Evolutionary conservation across 2,113 vertebrate genomes (phyloP), one percentile per base, ranked within the genome.

Genomic region (Chauna torquata): DNA sequence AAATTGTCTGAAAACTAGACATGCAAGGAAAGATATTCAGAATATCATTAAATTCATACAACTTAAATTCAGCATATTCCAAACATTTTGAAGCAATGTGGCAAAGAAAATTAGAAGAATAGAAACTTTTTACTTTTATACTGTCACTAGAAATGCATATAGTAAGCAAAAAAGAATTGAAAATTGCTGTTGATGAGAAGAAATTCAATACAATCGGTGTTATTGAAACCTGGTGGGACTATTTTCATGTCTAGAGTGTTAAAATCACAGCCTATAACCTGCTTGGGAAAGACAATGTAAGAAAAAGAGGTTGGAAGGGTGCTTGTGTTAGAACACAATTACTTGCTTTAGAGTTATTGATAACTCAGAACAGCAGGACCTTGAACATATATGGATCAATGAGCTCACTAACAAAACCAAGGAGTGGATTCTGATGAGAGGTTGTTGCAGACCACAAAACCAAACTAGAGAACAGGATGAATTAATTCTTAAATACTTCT

Each of bases 361-460:
- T 83, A 95, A 93, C 70, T 92, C 55, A 82, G 78, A 95, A 88
- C 32, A 82, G 64, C 76, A 95, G 68, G 62, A 66, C 38, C 47
- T 77, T 75, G 64, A 88, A 75, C 59, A 74, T 34, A 59, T 34
- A 64, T 42, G 30, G 82, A 81, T 93, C 76, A 75, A 77, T 59
- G 71, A 50, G 24, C 64, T 86, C 65, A 74, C 47, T 88, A 90
- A 86, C 44, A 65, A 93, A 91, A 84, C 61, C 50, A 38, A 50
- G 45, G 66, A 77, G 62, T 0, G 0, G 4, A 9, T 50, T 92
- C 32, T 88, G 45, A 38, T 27, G 11, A 45, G 19, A 4, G 8
- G 1, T 4, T 88, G 20, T 20, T 95, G 36, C 62, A 90, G 45
- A 62, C 38, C 70, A 86, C 49, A 49, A 75, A 68, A 86, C 58